These are phyloP conservation scores for Trogon surrucura DNA, from an alignment of 2,113 vertebrate species.

Conservation along the genomic window DNA sequence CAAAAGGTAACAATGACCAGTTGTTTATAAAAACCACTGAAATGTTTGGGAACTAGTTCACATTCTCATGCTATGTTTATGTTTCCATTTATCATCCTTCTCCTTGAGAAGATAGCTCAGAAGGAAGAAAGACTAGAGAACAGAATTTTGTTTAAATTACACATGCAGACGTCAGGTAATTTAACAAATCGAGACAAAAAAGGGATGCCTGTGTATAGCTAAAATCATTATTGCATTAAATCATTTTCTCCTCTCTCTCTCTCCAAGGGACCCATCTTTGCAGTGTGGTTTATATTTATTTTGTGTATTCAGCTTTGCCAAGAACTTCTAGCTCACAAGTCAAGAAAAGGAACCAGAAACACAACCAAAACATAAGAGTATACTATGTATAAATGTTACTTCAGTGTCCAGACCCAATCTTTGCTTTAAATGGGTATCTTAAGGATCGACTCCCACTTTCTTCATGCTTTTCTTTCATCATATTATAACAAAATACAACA, in stretches of 20 bases:
- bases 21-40: constrained; percentile 80
- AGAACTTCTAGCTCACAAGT: constrained; percentile 20
- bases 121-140: constrained; percentile 74
- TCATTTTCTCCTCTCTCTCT: constrained; percentile 53
- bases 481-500: neutral
- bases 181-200: constrained; percentile 77
- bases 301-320: constrained; percentile 42
- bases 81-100: constrained; percentile 81
- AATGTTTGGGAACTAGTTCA: constrained; percentile 82
- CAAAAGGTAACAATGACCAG: constrained; percentile 78
- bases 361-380: neutral
- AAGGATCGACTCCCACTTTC: neutral
- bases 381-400: neutral
- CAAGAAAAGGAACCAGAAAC: constrained; percentile 12
- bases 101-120: constrained; percentile 76
- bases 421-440: neutral
- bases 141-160: constrained; percentile 80
- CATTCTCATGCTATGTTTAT: constrained; percentile 81
- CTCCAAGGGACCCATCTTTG: constrained; percentile 6
- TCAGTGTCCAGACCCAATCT: neutral
- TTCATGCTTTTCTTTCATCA: neutral
- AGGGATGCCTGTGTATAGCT: constrained; percentile 62
- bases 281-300: constrained; percentile 31
- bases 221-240: constrained; percentile 77
- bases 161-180: constrained; percentile 76